Evolutionary conservation across 2,888 invertebrate species (phyloP).

Genomic region (Oligia strigilis): DNA sequence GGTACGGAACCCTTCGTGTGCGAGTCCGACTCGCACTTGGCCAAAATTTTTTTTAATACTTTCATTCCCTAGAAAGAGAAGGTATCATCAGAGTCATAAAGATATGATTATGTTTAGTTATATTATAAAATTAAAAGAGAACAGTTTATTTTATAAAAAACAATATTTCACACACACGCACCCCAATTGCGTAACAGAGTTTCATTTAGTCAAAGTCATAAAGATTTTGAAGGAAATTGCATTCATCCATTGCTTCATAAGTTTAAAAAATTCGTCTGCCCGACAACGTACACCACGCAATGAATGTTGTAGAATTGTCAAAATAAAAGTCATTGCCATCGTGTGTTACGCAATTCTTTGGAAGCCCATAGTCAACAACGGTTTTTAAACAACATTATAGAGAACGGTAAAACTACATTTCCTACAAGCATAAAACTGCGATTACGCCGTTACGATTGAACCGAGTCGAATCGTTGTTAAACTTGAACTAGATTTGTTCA

Average conservation of each 20-base stretch:
- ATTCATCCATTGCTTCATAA: neutral
- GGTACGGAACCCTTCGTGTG: too few species aligned
- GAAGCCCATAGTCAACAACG: neutral
- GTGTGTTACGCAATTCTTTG: neutral
- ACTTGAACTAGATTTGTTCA: slow-evolving; percentile 53
- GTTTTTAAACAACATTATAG: neutral
- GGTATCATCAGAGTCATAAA: neutral
- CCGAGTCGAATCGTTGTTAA: slow-evolving; percentile 35
- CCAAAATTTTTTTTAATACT: too few species aligned
- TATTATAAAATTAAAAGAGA: neutral
- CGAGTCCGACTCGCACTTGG: too few species aligned
- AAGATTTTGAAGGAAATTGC: neutral
- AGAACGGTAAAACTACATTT: neutral
- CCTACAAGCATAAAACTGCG: slow-evolving; percentile 5
- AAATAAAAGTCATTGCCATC: neutral
- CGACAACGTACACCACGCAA: neutral
- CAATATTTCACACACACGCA: neutral
- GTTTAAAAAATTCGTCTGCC: neutral
- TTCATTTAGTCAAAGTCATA: neutral
- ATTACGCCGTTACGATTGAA: slow-evolving; percentile 9
- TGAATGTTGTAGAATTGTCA: neutral
- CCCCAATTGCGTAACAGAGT: neutral
- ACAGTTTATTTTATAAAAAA: neutral
- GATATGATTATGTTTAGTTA: neutral
- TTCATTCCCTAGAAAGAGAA: neutral